These are phyloP conservation scores for Myrmecobius fasciatus DNA, from an alignment of 2,113 vertebrate genomes.

Conservation along the genomic window DNA sequence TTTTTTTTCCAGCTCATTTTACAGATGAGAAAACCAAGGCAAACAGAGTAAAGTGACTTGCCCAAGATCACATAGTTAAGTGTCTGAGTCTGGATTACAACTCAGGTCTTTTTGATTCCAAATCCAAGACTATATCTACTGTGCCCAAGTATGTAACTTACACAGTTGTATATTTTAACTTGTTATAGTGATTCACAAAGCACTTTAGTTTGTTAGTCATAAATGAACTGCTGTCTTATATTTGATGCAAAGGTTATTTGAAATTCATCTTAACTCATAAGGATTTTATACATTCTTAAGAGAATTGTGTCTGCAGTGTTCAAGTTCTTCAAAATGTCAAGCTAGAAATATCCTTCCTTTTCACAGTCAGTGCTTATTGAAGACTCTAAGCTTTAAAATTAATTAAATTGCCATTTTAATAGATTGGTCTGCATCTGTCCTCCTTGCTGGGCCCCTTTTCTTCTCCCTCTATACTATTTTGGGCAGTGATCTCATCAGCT, in stretches of 20 bases:
- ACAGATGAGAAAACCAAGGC: no score
- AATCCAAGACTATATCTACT: neutral
- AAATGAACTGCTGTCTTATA: constrained; percentile 1
- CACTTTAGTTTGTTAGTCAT: constrained; percentile 7
- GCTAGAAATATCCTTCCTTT: no score
- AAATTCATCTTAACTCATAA: neutral
- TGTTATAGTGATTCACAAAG: neutral
- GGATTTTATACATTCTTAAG: neutral
- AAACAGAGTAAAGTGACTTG: no score
- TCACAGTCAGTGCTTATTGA: neutral
- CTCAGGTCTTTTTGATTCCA: no score
- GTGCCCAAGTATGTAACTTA: neutral
- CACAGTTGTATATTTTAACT: neutral
- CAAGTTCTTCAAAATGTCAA: no score
- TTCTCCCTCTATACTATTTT: neutral
- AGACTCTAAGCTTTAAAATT: neutral
- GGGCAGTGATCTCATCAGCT: neutral
- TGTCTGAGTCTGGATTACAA: no score
- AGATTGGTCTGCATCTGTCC: neutral
- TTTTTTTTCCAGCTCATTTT: no score
- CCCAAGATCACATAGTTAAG: no score
- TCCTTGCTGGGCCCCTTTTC: neutral
- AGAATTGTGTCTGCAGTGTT: neutral
- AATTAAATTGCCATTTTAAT: neutral
- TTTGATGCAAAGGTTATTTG: neutral